Conservation (phyloP, 2,888 invertebrate species). For the Tetragonula carbonaria region DNA sequence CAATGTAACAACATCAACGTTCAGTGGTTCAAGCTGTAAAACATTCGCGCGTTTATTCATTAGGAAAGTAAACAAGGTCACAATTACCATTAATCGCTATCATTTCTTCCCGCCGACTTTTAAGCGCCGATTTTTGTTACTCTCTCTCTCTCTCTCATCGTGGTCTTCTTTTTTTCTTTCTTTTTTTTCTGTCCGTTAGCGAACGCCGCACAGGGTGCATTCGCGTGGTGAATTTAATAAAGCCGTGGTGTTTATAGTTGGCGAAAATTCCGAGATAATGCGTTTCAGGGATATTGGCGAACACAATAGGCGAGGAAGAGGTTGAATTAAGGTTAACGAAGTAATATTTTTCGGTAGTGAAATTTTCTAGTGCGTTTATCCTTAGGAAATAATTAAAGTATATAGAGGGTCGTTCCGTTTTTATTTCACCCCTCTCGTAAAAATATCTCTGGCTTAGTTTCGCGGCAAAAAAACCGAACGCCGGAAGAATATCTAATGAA, state of each 20-base stretch:
- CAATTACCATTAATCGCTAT: constrained; percentile 16
- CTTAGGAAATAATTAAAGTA: not conserved
- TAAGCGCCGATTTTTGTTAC: not conserved
- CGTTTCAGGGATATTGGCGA: not conserved
- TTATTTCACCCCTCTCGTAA: too few relatives aligned
- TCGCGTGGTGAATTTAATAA: not conserved
- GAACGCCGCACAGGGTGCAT: not conserved
- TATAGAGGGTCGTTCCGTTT: not conserved
- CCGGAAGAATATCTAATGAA: too few relatives aligned
- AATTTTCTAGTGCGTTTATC: not conserved
- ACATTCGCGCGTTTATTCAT: constrained; percentile 18
- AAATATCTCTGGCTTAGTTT: too few relatives aligned
- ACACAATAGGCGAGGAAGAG: not conserved
- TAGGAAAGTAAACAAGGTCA: not conserved
- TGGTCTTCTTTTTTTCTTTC: not conserved
- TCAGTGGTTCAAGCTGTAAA: constrained; percentile 10
- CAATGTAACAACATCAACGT: too few relatives aligned
- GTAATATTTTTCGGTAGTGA: not conserved
- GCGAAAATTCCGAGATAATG: constrained; percentile 10
- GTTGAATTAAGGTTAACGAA: not conserved
- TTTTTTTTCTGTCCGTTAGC: not conserved
- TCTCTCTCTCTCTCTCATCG: not conserved
- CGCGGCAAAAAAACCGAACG: too few relatives aligned
- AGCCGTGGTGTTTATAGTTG: not conserved
- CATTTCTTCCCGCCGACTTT: not conserved